Evolutionary conservation across 2,888 invertebrate species (phyloP).

Genomic region (Chaitophorus viminalis): DNA sequence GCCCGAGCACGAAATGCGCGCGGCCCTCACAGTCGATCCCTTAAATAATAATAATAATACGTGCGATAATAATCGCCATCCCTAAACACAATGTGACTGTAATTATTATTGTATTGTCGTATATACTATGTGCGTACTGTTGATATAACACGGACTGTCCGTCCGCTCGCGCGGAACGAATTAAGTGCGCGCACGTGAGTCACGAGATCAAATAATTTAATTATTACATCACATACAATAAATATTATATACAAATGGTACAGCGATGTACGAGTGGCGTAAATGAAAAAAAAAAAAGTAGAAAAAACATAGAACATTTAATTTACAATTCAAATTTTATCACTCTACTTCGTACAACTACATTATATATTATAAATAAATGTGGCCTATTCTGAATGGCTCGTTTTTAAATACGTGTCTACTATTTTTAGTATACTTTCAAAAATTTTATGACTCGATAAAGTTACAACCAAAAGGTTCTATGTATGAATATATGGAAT

Average conservation of each 20-base stretch:
- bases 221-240: background rate
- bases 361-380: too few relatives aligned
- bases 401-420: too few relatives aligned
- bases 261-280: background rate
- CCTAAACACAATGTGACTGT: constrained; percentile 51
- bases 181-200: constrained; percentile 9
- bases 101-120: constrained; percentile 48
- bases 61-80: constrained; percentile 10
- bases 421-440: too few relatives aligned
- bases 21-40: background rate
- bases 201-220: constrained; percentile 21
- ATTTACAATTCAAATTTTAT: background rate
- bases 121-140: background rate
- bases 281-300: background rate
- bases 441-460: too few relatives aligned
- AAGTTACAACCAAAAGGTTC: too few relatives aligned
- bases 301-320: background rate
- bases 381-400: too few relatives aligned
- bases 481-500: too few relatives aligned
- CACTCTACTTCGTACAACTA: too few relatives aligned
- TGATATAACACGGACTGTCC: background rate
- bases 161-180: constrained; percentile 9
- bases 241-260: background rate
- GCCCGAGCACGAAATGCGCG: background rate
- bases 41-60: constrained; percentile 12